Percentiles rank a stretch among this genome's conserved stretches.
Conservation (phyloP, 1,140 invertebrate species). For the Macrobrachium rosenbergii region DNA sequence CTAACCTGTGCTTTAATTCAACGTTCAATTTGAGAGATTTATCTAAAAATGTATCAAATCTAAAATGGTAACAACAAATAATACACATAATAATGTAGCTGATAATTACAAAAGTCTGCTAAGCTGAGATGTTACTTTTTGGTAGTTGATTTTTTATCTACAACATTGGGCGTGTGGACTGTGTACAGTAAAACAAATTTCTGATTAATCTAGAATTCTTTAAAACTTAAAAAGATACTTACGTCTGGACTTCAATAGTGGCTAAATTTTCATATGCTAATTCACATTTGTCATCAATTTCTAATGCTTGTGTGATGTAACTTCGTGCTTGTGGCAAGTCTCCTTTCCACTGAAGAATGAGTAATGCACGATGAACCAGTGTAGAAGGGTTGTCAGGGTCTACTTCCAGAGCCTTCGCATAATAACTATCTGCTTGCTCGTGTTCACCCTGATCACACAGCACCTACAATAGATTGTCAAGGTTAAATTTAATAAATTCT, state of each 20-base stretch:
- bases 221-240: constrained; percentile 25
- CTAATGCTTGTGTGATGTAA: constrained; percentile 85
- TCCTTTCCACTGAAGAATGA: constrained; percentile 85
- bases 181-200: no score
- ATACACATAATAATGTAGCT: no score
- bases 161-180: no score
- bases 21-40: no score
- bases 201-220: no score
- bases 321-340: constrained; percentile 84
- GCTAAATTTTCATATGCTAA: constrained; percentile 95
- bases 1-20: no score
- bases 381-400: constrained; percentile 89
- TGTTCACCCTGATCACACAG: constrained; percentile 86
- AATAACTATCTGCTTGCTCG: constrained; percentile 84
- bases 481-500: no score
- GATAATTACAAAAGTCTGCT: no score
- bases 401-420: constrained; percentile 83
- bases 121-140: no score
- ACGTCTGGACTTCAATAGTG: constrained; percentile 77
- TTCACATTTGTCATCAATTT: constrained; percentile 91
- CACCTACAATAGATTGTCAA: constrained; percentile 70
- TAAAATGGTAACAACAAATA: no score
- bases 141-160: no score
- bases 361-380: constrained; percentile 85
- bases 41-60: no score